Evolutionary conservation across 1,140 invertebrate species (phyloP).

Genomic region (Cydia amplana): DNA sequence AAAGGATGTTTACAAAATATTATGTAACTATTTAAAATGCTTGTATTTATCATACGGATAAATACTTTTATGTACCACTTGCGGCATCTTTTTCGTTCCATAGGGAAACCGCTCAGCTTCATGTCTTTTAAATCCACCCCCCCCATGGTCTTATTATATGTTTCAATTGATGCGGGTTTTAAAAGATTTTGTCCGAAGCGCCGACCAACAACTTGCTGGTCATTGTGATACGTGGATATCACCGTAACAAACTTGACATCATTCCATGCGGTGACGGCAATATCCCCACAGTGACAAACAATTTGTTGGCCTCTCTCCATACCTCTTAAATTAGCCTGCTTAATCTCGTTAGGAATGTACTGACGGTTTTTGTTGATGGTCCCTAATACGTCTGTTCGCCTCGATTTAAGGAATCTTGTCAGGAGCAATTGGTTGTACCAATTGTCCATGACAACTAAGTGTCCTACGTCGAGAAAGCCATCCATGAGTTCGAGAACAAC

Average conservation of each 20-base stretch:
- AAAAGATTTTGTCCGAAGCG: not conserved
- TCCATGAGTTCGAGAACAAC: conserved; percentile 24
- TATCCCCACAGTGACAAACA: conserved; percentile 39
- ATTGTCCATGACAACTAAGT: conserved; percentile 32
- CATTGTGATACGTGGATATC: conserved; percentile 39
- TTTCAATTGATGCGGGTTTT: conserved; percentile 40
- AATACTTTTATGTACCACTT: conserved; percentile 51
- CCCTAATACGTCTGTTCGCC: conserved; percentile 39
- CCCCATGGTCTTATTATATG: conserved; percentile 52
- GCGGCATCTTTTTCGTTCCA: conserved; percentile 43
- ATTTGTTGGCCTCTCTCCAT: conserved; percentile 36
- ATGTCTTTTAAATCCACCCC: conserved; percentile 49
- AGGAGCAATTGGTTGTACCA: conserved; percentile 38
- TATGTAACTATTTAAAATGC: conserved; percentile 36
- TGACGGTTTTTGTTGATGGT: conserved; percentile 36
- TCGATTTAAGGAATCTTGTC: conserved; percentile 36
- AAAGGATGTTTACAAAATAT: conserved; percentile 29
- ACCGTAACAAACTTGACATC: conserved; percentile 44
- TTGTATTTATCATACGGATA: conserved; percentile 34
- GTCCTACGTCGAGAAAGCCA: conserved; percentile 20
- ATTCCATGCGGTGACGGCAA: conserved; percentile 41
- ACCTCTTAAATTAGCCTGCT: conserved; percentile 23
- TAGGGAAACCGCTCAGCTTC: conserved; percentile 42
- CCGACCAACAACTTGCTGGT: conserved; percentile 31
- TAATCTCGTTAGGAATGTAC: conserved; percentile 35